Evolutionary conservation across 2,113 vertebrate species (phyloP).

Genomic region (Pygoscelis adeliae): DNA sequence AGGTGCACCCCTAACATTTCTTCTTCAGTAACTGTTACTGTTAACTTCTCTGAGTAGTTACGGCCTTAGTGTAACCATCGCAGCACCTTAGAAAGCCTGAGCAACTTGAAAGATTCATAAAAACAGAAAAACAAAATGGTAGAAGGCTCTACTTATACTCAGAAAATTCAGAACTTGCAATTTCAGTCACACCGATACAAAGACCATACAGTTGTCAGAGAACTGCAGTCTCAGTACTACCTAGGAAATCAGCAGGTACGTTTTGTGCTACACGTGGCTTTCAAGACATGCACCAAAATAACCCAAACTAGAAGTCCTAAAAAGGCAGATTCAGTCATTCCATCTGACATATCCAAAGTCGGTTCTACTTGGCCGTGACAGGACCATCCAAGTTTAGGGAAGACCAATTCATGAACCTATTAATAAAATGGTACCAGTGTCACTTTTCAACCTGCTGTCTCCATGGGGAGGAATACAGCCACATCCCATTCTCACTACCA

Average conservation of each 20-base stretch:
- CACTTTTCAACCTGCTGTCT: neutral
- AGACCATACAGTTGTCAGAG: neutral
- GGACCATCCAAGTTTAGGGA: neutral
- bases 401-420: neutral
- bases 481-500: neutral
- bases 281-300: neutral
- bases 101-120: neutral
- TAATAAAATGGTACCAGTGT: neutral
- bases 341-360: neutral
- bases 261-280: neutral
- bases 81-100: neutral
- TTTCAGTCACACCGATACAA: neutral
- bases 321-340: neutral
- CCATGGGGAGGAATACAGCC: neutral
- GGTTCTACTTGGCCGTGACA: neutral
- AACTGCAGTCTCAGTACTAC: neutral
- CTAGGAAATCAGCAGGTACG: neutral
- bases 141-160: neutral
- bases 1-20: neutral
- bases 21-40: neutral
- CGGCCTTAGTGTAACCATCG: neutral
- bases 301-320: neutral
- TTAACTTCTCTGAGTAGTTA: neutral
- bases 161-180: neutral
- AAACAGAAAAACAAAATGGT: neutral